These are phyloP conservation scores for Hipposideros larvatus DNA, from an alignment of 2,797 vertebrate species.

Conservation along the genomic window DNA sequence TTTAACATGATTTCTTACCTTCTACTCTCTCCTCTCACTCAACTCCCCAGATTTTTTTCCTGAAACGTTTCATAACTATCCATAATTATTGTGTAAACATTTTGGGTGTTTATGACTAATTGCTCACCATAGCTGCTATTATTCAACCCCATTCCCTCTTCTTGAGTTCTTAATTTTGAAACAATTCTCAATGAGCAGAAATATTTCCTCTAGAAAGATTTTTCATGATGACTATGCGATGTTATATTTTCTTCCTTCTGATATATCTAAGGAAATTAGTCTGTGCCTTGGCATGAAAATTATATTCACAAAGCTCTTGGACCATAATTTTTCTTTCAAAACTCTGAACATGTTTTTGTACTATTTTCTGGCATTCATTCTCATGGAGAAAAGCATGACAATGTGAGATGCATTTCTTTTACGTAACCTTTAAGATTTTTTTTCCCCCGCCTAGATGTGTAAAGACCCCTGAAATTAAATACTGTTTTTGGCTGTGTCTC, in stretches of 20 bases:
- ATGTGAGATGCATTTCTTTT: constrained; percentile 21
- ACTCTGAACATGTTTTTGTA: constrained; percentile 17
- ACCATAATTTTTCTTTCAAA: constrained; percentile 65
- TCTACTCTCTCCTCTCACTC: neutral
- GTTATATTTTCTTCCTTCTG: constrained; percentile 45
- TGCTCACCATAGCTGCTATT: neutral
- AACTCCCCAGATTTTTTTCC: neutral
- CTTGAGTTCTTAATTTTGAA: constrained; percentile 37
- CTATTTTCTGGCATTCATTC: constrained; percentile 46
- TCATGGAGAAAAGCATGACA: neutral
- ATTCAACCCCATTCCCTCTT: neutral
- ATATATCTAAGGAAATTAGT: constrained; percentile 35
- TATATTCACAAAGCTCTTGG: constrained; percentile 67
- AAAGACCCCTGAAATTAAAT: constrained; percentile 15
- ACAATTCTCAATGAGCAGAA: neutral
- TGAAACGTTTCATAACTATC: neutral
- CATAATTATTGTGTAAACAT: neutral
- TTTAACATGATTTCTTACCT: neutral
- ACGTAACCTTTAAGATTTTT: constrained; percentile 7
- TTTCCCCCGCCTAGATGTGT: neutral
- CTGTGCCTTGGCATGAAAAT: constrained; percentile 47
- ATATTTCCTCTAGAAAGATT: neutral
- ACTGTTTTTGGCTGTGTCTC: neutral
- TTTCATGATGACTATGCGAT: neutral
- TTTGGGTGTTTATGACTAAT: neutral